Base-by-base conservation (phyloP, 1,140 invertebrate species). In the Aphaenogaster floridana region DNA sequence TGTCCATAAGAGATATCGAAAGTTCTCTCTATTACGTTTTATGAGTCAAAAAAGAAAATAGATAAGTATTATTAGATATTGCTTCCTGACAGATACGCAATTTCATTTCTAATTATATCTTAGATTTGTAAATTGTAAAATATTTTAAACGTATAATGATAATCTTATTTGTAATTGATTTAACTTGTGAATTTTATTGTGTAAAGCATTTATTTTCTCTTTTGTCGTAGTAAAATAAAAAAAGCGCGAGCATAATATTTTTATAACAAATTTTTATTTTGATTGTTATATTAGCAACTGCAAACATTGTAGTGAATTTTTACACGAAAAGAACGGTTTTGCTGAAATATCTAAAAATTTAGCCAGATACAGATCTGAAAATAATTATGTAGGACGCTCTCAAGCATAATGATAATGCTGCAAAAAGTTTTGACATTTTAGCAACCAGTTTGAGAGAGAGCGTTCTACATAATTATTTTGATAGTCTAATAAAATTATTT, bases 41-140 rank as follows among this genome's bases (percentile, higher is more conserved):
- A 15, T 7, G 28, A 28, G 28, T 28, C 0, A 52, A 2, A 50
- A 4, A 15, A n/a, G 17, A 7, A 66, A 68, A 5, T 66, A 21
- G 6, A 52, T 28, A 21, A 79, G 2, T 50, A 6, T 68, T 39
- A 39, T 36, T 45, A 15, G 0, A 54, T 36, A 15, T 6, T 39
- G 8, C 6, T 28, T 80, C 13, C 0, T 52, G 4, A 68, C 1
- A 52, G 45, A 42, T 68, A 80, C 0, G 8, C 17, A 39, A 80
- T 52, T 80, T 68, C 5, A 4, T 68, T 68, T 68, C 11, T 15
- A 66, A n/a, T 72, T 61, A 42, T 68, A 34, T 61, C 15, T 45
- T 11, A 57, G 0, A 28, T 77, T 21, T 39, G 4, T 61, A 7
- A 48, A 48, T 21, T 21, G 13, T 76, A 42, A 76, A 36, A 36